Evolutionary conservation across 2,113 vertebrate genomes (phyloP), one percentile per base, ranked within the genome.

Genomic region (Chlorodrepanis virens): DNA sequence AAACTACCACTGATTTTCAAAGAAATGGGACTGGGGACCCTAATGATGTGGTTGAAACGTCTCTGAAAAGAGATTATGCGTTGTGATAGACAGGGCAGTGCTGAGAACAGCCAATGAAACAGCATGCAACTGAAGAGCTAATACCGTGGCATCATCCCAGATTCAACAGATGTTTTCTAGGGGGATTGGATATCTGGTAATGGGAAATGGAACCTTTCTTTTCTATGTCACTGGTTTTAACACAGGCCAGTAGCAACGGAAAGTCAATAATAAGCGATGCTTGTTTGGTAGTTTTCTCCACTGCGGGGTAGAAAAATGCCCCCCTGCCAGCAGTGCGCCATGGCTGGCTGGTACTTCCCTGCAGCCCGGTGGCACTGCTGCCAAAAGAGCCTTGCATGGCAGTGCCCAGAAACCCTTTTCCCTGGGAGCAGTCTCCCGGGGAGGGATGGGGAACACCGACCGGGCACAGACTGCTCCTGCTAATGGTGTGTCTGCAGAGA

Each of bases 121-220:
- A 96, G 86, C 86, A 78, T 80, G 93, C 90, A 93, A 89, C 88
- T 89, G 87, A 94, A 75, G 88, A 90, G 71, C 87, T 95, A 97
- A 96, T 95, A 84, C 79, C 87, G 59, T 97, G 93, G 93, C 96
- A 95, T 93, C 72, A 89, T 96, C 95, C 95, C 97, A 96, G 94
- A 94, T 95, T 96, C 94, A 96, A 90, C 93, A 96, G 94, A 96
- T 94, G 92, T 95, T 95, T 97, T 97, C 85, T 96, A 96, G 95
- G 87, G 93, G 89, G 96, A 97, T 77, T 96, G 95, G 88, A 96
- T 97, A 95, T 95, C 93, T 97, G 88, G 93, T 96, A 96, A 95
- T 93, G 87, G 92, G 95, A 96, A 97, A 94, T 95, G 76, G 91
- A 96, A 90, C 94, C 95, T 91, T 95, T 95, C 87, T 95, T 87